Base-by-base conservation (phyloP, 2,888 invertebrate genomes). In the Zhuqinia jingwanae region DNA sequence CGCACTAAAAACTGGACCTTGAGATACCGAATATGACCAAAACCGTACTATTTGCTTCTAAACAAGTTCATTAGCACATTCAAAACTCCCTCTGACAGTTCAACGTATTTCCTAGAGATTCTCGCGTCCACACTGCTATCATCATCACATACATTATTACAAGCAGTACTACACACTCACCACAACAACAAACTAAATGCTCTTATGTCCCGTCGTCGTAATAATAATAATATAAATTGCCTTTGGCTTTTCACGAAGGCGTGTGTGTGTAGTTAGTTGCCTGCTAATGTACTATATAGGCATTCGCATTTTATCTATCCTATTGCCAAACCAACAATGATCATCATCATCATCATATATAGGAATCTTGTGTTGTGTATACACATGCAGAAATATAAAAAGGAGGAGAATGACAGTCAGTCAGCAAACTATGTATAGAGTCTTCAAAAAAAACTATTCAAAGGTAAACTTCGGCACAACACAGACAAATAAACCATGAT, bases 11-110 rank as follows among this genome's bases (percentile, higher is more conserved):
- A 75, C 79, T 80, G 85, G 85, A 86, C 85, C 85, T 86, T 86
- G 85, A 80, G 85, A 63, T 65, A 76, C 76, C 85, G 53, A 76
- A 76, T 76, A 80, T 86, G 85, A 73, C 75, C 85, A 86, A 80
- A 86, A 86, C 80, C 75, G 76, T 80, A 56, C 42, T 86, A 76
- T 75, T 80, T 86, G 73, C 70, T 65, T 76, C 80, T 86, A 80
- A 80, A 86, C 85, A 86, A 86, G 85, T 86, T 86, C 85, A 80
- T 85, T 80, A 86, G 85, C 80, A 86, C 85, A 86, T 76, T 80
- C 75, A 56, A 53, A 80, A 76, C 65, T 77, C 47, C 75, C 65
- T 63, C 76, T 73, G 70, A 56, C 50, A 76, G 75, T 45, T 65
- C 47, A 79, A 65, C 78, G 80, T 73, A 86, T 86, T 86, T 86